Evolutionary conservation across 2,888 invertebrate genomes (phyloP).

Genomic region (Saturnia pavonia): DNA sequence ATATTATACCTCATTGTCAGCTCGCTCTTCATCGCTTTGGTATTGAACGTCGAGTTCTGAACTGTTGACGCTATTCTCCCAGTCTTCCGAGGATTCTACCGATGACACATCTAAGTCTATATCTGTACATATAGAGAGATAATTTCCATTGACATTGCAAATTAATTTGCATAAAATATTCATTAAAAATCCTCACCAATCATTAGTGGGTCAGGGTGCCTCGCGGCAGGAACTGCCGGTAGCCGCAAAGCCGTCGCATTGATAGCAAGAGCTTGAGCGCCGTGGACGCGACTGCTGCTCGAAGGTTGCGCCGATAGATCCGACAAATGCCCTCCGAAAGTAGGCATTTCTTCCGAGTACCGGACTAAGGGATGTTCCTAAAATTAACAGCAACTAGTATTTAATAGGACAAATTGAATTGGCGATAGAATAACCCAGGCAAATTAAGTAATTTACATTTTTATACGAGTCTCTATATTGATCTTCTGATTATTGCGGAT

Average conservation of each 20-base stretch:
- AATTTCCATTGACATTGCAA: neutral
- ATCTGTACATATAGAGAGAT: conserved; percentile 39
- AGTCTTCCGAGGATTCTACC: conserved; percentile 77
- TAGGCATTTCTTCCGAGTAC: conserved; percentile 53
- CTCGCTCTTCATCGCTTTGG: conserved; percentile 79
- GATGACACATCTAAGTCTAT: conserved; percentile 70
- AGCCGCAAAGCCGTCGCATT: conserved; percentile 64
- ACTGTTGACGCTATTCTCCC: conserved; percentile 84
- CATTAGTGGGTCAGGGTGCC: conserved; percentile 51
- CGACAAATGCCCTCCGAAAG: conserved; percentile 28
- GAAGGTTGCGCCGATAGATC: conserved; percentile 40
- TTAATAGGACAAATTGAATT: neutral
- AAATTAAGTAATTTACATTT: no score
- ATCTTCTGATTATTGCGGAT: no score
- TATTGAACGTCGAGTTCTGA: conserved; percentile 83
- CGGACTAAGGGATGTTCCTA: conserved; percentile 64
- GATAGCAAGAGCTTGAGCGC: conserved; percentile 54
- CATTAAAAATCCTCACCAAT: conserved; percentile 39
- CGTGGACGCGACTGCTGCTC: conserved; percentile 39
- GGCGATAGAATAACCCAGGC: no score
- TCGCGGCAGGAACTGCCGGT: conserved; percentile 53
- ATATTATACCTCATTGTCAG: conserved; percentile 74
- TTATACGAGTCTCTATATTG: no score
- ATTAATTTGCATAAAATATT: neutral
- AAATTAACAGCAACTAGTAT: neutral